A percentile compares a stretch with the other conserved stretches of the same genome.
Conservation (phyloP, 2,888 invertebrate species). For the Stegophylla sp. region DNA sequence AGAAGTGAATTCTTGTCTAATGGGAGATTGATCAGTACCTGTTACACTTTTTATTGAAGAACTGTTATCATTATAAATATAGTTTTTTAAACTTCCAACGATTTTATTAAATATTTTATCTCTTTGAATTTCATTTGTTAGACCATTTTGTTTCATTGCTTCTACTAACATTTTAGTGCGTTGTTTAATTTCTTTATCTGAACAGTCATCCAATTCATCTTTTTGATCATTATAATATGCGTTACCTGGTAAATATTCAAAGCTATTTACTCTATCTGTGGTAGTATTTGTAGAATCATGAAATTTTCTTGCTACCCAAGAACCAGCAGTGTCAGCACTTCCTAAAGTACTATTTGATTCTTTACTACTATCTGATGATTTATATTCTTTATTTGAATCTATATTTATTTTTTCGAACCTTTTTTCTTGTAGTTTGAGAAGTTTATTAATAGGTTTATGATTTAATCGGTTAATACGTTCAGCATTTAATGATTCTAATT, state of each 20-base stretch:
- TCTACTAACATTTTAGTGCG: conserved; percentile 33
- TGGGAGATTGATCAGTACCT: conserved; percentile 23
- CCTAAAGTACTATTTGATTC: conserved; percentile 61
- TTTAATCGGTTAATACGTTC: not conserved
- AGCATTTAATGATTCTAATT: conserved; percentile 27
- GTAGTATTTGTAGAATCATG: conserved; percentile 40
- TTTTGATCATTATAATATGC: conserved; percentile 67
- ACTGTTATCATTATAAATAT: not conserved
- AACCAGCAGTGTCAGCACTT: conserved; percentile 66
- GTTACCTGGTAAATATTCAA: conserved; percentile 67
- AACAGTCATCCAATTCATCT: not conserved
- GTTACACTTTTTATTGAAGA: conserved; percentile 27
- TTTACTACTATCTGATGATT: conserved; percentile 42
- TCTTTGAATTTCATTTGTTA: conserved; percentile 26
- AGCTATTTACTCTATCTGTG: conserved; percentile 64
- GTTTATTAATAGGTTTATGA: not conserved
- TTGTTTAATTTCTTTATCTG: conserved; percentile 40
- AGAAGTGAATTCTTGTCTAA: conserved; percentile 46
- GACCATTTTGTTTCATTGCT: conserved; percentile 49
- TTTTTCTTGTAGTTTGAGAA: conserved; percentile 19
- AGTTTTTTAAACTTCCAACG: conserved; percentile 33
- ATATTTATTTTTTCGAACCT: conserved; percentile 3
- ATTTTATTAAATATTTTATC: conserved; percentile 41
- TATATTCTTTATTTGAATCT: conserved; percentile 17
- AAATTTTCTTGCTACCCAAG: conserved; percentile 64